These are phyloP conservation scores for Oconnorella tubifera DNA, from an alignment of 2,888 invertebrate species.

Conservation along the genomic window DNA sequence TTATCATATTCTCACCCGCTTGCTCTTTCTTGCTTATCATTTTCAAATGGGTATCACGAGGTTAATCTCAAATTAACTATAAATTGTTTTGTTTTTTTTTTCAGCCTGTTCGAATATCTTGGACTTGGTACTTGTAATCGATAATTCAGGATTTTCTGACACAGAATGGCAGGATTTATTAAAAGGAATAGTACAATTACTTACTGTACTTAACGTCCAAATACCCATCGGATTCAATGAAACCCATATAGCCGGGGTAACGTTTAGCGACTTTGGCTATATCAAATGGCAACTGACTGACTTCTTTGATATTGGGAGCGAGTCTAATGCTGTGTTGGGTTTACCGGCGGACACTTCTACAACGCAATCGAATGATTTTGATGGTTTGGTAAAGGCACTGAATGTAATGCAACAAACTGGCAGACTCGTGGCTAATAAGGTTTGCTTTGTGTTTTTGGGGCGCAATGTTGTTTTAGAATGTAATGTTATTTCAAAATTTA, in stretches of 20 bases:
- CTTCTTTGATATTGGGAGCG: slow-evolving; percentile 1
- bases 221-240: neutral
- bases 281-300: slow-evolving; percentile 6
- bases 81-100: neutral
- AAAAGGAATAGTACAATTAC: neutral
- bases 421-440: slow-evolving; percentile 6
- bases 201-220: neutral
- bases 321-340: neutral
- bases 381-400: neutral
- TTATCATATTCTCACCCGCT: too few species aligned
- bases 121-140: slow-evolving; percentile 8
- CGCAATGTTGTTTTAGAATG: too few species aligned
- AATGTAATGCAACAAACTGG: neutral
- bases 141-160: slow-evolving; percentile 8
- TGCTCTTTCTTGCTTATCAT: too few species aligned
- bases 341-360: neutral
- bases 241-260: slow-evolving; percentile 7
- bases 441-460: too few species aligned
- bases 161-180: neutral
- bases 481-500: too few species aligned
- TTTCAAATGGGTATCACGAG: too few species aligned
- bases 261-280: slow-evolving; percentile 2
- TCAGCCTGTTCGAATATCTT: neutral
- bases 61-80: too few species aligned
- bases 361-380: neutral